Evolutionary conservation across 2,113 vertebrate species (phyloP), one percentile per base, ranked within the genome.

Genomic region (Myotis lucifugus): DNA sequence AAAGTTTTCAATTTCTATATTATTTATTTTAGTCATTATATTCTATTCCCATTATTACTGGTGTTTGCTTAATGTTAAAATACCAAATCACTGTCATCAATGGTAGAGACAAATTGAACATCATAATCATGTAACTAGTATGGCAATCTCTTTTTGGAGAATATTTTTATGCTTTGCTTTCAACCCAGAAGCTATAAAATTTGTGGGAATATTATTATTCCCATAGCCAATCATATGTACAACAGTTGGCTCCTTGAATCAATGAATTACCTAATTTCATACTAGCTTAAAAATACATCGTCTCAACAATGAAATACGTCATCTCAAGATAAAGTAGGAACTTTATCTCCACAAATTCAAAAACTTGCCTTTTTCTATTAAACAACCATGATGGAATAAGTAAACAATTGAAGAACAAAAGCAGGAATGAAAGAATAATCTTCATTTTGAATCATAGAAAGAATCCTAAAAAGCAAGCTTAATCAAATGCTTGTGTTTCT

Each of bases 331-430:
- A 42, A 42, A 42, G 12, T 48, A 72, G 32, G n/a, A 64, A n/a
- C 3, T 86, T 87, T 67, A 93, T 54, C 74, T 90, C 27, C 23
- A 59, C 66, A 90, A 69, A 27, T 52, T 84, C 27, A 74, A 34
- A 92, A 88, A 91, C 2, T 81, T 91, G 52, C 12, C 27, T 89
- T 94, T 95, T 42, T 27, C 79, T 64, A 69, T 90, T 54, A 74
- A 76, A 81, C 40, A 76, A 90, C 12, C 17, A 72, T 74, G 23
- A 83, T 82, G 13, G 86, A 89, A 82, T 85, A 91, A 91, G 67
- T n/a, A 94, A 81, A 64, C 29, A 25, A 85, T 2, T 48, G 54
- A 84, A 88, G 23, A 93, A 95, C 50, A 94, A 95, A 95, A 95
- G 13, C 27, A 50, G 2, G 8, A 59, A 78, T 69, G 4, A 69